These are phyloP conservation scores for Sebastes jordani DNA, from an alignment of 2,797 vertebrate species.

Conservation along the genomic window DNA sequence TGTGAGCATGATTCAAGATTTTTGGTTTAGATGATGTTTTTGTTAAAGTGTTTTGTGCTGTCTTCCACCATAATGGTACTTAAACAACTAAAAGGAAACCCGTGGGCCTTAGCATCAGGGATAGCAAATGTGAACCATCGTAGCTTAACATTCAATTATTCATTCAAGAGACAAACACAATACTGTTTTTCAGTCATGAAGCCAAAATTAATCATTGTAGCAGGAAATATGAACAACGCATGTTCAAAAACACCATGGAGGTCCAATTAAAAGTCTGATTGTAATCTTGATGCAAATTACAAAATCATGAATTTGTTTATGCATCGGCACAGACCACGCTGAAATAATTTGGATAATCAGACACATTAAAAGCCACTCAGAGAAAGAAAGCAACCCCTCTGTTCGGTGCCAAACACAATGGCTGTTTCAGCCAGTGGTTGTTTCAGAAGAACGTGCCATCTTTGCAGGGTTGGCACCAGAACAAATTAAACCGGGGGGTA, in stretches of 20 bases:
- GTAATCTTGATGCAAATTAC: neutral
- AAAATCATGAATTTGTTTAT: neutral
- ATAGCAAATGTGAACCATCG: neutral
- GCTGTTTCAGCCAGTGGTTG: neutral
- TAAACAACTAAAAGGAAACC: neutral
- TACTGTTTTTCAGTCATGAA: neutral
- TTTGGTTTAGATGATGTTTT: neutral
- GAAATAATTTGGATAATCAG: constrained; percentile 16
- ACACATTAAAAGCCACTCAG: constrained; percentile 6
- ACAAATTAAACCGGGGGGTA: neutral
- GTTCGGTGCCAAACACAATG: neutral
- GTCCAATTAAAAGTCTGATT: constrained; percentile 23
- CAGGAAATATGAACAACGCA: neutral
- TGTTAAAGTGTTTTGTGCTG: neutral
- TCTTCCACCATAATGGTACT: neutral
- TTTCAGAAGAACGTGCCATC: neutral
- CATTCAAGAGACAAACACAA: neutral
- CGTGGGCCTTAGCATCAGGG: neutral
- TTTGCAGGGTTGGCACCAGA: constrained; percentile 3
- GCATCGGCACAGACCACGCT: neutral
- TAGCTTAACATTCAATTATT: neutral
- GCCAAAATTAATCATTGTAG: neutral
- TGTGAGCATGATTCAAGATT: neutral
- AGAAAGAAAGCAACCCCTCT: neutral
- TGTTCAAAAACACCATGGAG: neutral